These are phyloP conservation scores for Eupithecia centaureata DNA, from an alignment of 2,888 invertebrate species.

Conservation along the genomic window DNA sequence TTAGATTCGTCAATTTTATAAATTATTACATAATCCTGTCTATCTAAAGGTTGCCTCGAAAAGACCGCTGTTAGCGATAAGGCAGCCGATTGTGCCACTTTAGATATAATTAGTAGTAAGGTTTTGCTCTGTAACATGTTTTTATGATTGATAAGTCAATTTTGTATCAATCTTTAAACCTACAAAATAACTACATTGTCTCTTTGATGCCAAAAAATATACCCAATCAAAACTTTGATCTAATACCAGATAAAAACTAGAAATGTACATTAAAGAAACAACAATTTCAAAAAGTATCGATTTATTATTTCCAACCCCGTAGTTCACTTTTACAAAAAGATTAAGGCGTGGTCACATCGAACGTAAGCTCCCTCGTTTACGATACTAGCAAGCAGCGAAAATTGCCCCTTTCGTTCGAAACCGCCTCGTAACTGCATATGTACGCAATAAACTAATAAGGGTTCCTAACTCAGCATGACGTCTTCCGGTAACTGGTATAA, in stretches of 20 bases:
- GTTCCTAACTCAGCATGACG: constrained; percentile 67
- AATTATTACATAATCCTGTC: too few relatives aligned
- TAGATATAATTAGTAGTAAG: too few relatives aligned
- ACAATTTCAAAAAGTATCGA: constrained; percentile 28
- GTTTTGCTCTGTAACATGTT: too few relatives aligned
- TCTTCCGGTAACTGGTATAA: constrained; percentile 63
- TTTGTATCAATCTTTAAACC: too few relatives aligned
- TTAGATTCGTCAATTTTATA: too few relatives aligned
- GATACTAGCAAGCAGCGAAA: constrained; percentile 68
- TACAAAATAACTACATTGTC: not conserved
- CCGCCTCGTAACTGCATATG: constrained; percentile 69
- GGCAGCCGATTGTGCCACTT: too few relatives aligned
- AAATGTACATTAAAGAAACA: constrained; percentile 14
- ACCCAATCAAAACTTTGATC: not conserved
- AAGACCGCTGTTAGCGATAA: too few relatives aligned
- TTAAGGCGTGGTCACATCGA: constrained; percentile 73
- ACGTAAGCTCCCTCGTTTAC: constrained; percentile 67
- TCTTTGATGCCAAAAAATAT: not conserved
- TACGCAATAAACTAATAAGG: constrained; percentile 69
- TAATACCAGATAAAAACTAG: not conserved
- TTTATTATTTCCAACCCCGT: constrained; percentile 51
- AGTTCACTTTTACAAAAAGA: constrained; percentile 57
- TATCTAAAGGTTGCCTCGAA: too few relatives aligned
- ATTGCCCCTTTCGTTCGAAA: constrained; percentile 71
- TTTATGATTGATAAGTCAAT: too few relatives aligned